Conservation (phyloP, 2,797 vertebrate species). For the Alcedo atthis region DNA sequence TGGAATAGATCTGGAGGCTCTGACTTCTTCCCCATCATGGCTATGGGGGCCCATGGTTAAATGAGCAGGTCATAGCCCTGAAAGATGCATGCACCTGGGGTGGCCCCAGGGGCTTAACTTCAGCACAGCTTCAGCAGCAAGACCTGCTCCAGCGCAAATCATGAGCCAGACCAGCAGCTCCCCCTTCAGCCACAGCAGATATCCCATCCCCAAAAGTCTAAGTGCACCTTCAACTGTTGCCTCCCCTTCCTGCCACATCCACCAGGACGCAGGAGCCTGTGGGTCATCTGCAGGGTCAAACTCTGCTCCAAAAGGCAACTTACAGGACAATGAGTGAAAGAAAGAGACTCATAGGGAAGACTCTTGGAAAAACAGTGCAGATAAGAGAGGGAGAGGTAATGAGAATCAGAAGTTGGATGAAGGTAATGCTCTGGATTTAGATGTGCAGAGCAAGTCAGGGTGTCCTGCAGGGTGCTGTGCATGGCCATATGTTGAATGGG, state of each 20-base stretch:
- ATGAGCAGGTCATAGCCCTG: neutral
- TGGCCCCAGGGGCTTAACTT: neutral
- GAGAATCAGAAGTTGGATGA: neutral
- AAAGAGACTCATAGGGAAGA: neutral
- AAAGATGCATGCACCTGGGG: neutral
- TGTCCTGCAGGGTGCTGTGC: accelerated
- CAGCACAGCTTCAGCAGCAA: accelerated
- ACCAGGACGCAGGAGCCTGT: neutral
- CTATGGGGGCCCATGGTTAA: neutral
- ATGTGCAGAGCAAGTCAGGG: neutral
- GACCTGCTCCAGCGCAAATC: neutral
- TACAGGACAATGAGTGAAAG: neutral
- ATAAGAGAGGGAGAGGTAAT: neutral
- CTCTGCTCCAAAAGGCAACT: neutral
- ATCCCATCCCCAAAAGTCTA: accelerated
- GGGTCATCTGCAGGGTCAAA: neutral
- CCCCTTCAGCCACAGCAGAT: too few relatives aligned
- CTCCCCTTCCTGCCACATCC: neutral
- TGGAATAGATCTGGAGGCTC: neutral
- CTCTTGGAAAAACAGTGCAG: neutral
- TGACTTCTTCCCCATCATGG: neutral
- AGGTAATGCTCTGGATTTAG: neutral
- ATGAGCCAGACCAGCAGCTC: accelerated
- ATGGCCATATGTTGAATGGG: too few relatives aligned
- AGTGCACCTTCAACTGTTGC: neutral